Conservation (phyloP, 2,113 vertebrate genomes). For the Ptilorrhoa leucosticta region DNA sequence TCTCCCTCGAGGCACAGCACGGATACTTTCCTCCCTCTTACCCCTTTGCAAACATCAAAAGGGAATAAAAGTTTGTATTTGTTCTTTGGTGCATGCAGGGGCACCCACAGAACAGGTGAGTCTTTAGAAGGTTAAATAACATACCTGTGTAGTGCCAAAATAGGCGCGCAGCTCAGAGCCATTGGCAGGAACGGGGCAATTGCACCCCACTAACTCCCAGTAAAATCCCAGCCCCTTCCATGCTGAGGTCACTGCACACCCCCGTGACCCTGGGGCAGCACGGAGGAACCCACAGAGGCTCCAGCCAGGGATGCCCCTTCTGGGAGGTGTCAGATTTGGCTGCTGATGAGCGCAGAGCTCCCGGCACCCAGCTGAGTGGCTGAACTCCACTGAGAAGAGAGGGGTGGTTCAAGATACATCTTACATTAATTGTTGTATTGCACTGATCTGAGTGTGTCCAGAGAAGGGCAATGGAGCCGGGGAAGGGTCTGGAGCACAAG, state of each 20-base stretch:
- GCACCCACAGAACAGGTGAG: background rate
- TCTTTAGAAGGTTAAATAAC: background rate
- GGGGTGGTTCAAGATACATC: background rate
- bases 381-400: background rate
- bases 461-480: fast-evolving
- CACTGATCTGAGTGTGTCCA: background rate
- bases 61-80: background rate
- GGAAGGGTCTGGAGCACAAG: background rate
- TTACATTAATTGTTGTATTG: background rate
- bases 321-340: background rate
- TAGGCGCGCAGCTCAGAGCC: background rate
- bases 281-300: background rate
- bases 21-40: background rate
- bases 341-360: background rate
- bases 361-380: background rate
- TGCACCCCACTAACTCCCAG: background rate
- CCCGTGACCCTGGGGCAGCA: fast-evolving
- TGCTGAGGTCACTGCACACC: background rate
- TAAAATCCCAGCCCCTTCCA: background rate
- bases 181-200: background rate
- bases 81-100: background rate
- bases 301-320: fast-evolving
- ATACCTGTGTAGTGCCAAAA: background rate
- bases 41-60: background rate
- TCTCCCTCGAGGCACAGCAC: background rate